Evolutionary conservation across 2,888 invertebrate genomes (phyloP).

Genomic region (Margaritifera margaritifera): DNA sequence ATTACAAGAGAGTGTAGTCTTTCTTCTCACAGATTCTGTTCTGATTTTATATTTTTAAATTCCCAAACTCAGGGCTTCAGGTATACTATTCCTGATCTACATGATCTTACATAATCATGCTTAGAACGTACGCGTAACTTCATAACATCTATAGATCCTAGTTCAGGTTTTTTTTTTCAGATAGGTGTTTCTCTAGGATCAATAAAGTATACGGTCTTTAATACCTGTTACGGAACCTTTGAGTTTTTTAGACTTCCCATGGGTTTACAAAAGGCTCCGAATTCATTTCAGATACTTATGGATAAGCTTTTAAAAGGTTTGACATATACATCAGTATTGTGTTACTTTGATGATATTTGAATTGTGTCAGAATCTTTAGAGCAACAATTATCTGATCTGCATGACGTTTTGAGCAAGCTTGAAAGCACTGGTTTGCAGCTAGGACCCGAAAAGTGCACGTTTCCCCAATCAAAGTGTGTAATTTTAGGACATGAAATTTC

Average conservation of each 20-base stretch:
- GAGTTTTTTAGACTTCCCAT: slow-evolving; percentile 31
- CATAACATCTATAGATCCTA: no score
- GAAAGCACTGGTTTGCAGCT: no score
- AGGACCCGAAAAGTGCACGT: slow-evolving; percentile 9
- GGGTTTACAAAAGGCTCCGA: slow-evolving; percentile 25
- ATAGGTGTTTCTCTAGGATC: slow-evolving; percentile 17
- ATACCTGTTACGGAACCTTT: slow-evolving; percentile 31
- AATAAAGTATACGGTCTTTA: slow-evolving; percentile 31
- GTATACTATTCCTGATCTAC: slow-evolving; percentile 22
- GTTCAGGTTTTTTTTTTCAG: slow-evolving; percentile 9
- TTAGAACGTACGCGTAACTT: slow-evolving; percentile 26
- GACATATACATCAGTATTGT: slow-evolving; percentile 29
- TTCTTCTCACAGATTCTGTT: slow-evolving; percentile 23
- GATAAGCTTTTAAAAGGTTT: slow-evolving; percentile 29
- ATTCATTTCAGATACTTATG: slow-evolving; percentile 35
- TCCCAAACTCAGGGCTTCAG: slow-evolving; percentile 25
- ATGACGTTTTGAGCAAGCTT: no score
- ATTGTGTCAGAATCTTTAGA: slow-evolving; percentile 12
- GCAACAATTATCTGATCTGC: no score
- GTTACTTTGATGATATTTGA: slow-evolving; percentile 33
- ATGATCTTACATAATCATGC: slow-evolving; percentile 35
- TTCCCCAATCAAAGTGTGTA: slow-evolving; percentile 12
- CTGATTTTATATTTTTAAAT: slow-evolving; percentile 31
- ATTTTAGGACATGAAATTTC: slow-evolving; percentile 33
- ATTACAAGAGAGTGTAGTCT: no score